phyloP scores from a whole-genome alignment of 2,113 vertebrate species.

The Pterophyllum scalare region DNA sequence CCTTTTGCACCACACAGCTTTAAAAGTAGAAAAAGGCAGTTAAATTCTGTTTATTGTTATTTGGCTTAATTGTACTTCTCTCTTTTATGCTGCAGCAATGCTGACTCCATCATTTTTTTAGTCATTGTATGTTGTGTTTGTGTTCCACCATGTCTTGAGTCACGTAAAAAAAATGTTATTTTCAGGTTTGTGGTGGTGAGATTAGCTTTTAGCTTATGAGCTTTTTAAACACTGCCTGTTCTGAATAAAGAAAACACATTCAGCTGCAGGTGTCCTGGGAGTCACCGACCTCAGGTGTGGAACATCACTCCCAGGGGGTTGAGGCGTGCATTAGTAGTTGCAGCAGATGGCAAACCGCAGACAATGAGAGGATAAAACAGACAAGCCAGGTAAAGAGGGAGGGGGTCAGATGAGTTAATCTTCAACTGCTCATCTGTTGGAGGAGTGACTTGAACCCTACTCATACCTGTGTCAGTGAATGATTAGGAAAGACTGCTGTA shows the following conservation, averaged over 20 bases:
- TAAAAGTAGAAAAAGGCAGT: not conserved
- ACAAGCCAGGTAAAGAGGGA: constrained; percentile 57
- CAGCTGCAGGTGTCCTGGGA: constrained; percentile 61
- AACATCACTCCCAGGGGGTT: constrained; percentile 42
- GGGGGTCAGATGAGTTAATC: constrained; percentile 41
- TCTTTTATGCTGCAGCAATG: not conserved
- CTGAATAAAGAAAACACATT: constrained; percentile 26
- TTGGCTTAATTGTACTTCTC: not conserved
- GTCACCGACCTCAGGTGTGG: constrained; percentile 69
- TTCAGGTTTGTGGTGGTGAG: not conserved
- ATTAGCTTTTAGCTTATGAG: not conserved
- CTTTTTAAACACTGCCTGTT: not conserved
- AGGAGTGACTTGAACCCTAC: not conserved
- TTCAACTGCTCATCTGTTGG: constrained; percentile 9
- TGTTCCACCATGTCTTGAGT: not conserved
- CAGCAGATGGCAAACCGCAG: constrained; percentile 66
- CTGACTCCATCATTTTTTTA: not conserved
- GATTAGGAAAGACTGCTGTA: not conserved
- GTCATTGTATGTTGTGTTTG: not conserved
- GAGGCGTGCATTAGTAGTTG: constrained; percentile 41
- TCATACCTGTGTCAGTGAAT: not conserved
- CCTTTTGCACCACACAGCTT: not conserved
- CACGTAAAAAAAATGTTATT: not conserved
- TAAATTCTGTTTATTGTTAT: not conserved
- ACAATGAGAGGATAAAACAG: constrained; percentile 69